phyloP scores from a whole-genome alignment of 2,888 invertebrate species.

The Dolichomitus sp. region DNA sequence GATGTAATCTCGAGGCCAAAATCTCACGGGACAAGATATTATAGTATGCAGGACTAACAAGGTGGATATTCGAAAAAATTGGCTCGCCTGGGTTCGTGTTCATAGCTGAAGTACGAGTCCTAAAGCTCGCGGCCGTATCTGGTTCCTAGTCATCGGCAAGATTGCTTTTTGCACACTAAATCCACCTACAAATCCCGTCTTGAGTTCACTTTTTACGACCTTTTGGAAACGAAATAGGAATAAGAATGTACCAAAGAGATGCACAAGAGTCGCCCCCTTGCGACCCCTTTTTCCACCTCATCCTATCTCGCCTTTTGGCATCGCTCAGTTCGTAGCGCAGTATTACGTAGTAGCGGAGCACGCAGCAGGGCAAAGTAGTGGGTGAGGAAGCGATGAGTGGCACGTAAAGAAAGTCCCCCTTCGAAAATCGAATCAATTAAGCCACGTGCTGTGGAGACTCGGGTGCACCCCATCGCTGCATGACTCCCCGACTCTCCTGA shows the following conservation, averaged over 20 bases:
- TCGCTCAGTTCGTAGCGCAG: conserved; percentile 19
- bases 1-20: conserved; percentile 74
- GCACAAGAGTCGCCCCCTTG: neutral
- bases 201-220: conserved; percentile 26
- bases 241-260: neutral
- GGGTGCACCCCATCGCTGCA: conserved; percentile 59
- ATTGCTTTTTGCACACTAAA: conserved; percentile 32
- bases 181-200: conserved; percentile 7
- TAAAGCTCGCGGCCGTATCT: conserved; percentile 12
- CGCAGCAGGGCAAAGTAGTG: conserved; percentile 5
- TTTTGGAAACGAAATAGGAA: neutral
- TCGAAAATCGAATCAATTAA: conserved; percentile 85
- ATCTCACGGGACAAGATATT: conserved; percentile 78
- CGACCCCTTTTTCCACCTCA: neutral
- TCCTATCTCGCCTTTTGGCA: neutral
- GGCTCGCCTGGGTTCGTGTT: conserved; percentile 25
- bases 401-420: conserved; percentile 72
- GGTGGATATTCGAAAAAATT: conserved; percentile 77
- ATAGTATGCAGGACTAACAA: conserved; percentile 75
- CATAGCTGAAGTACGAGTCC: conserved; percentile 22
- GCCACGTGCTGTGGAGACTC: conserved; percentile 79
- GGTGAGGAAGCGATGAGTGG: conserved; percentile 53
- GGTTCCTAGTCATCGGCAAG: conserved; percentile 19
- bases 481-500: conserved; percentile 69
- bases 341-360: conserved; percentile 6